Evolutionary conservation across 1,140 invertebrate species (phyloP).

Genomic region (Calycopis cecrops): DNA sequence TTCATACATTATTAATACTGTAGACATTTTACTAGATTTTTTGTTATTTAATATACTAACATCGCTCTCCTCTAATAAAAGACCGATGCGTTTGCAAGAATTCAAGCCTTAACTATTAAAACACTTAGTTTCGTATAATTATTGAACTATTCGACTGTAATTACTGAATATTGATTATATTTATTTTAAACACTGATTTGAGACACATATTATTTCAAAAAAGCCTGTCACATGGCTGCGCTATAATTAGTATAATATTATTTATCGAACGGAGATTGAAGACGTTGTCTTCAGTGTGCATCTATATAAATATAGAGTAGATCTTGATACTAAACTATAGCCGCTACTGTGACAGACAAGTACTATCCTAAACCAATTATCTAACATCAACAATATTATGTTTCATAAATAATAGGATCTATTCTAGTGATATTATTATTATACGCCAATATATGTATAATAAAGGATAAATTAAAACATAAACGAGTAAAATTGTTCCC

Average conservation of each 20-base stretch:
- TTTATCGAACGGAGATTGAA: too few relatives aligned
- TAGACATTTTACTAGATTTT: slow-evolving; percentile 5
- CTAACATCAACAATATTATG: slow-evolving; percentile 16
- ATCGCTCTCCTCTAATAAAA: background rate
- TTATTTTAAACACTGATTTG: slow-evolving; percentile 8
- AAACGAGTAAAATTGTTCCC: slow-evolving; percentile 10
- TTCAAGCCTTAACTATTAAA: slow-evolving; percentile 3
- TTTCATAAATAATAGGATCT: background rate
- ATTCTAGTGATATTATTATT: slow-evolving; percentile 10
- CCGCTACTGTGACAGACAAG: background rate
- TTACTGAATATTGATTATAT: background rate
- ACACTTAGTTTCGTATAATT: slow-evolving; percentile 2
- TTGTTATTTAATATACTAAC: background rate
- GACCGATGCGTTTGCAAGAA: background rate
- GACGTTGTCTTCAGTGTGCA: too few relatives aligned
- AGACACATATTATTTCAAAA: slow-evolving; percentile 1
- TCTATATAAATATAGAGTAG: too few relatives aligned
- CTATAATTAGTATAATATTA: background rate
- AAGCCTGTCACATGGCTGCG: background rate
- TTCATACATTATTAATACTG: slow-evolving; percentile 3
- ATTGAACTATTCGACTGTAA: slow-evolving; percentile 4
- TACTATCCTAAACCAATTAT: slow-evolving; percentile 1
- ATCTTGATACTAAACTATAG: background rate
- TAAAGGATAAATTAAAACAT: background rate
- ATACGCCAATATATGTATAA: background rate